phyloP scores from a whole-genome alignment of 2,888 invertebrate genomes.

The Linnaemya vulpina region DNA sequence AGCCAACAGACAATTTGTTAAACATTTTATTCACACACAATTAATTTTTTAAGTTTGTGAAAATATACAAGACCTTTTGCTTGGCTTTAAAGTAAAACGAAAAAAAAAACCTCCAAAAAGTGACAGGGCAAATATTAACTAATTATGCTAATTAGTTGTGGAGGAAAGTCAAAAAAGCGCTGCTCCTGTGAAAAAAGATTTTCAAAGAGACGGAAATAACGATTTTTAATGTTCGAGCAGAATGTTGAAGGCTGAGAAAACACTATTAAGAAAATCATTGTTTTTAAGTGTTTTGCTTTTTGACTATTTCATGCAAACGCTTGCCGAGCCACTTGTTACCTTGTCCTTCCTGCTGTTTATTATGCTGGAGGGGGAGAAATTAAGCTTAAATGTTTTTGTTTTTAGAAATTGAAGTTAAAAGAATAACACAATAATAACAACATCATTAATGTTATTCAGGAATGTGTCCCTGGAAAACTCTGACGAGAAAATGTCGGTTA shows the following conservation, averaged over 20 bases:
- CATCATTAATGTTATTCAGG: neutral
- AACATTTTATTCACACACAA: conserved; percentile 30
- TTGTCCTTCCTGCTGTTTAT: neutral
- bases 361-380: neutral
- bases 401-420: neutral
- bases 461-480: neutral
- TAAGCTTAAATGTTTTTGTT: neutral
- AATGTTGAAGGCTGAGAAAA: neutral
- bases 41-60: conserved; percentile 10
- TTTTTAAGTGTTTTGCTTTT: conserved; percentile 5
- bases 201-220: neutral
- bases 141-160: conserved; percentile 37
- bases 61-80: conserved; percentile 3
- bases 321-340: neutral
- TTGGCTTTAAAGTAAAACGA: neutral
- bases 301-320: neutral
- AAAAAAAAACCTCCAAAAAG: too few species aligned
- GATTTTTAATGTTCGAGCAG: neutral
- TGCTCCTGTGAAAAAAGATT: neutral
- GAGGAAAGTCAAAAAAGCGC: neutral
- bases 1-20: conserved; percentile 5
- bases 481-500: neutral
- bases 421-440: neutral
- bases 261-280: neutral
- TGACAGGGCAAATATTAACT: conserved; percentile 19